These are phyloP conservation scores for Asobara japonica DNA, from an alignment of 1,140 invertebrate species.

Conservation along the genomic window DNA sequence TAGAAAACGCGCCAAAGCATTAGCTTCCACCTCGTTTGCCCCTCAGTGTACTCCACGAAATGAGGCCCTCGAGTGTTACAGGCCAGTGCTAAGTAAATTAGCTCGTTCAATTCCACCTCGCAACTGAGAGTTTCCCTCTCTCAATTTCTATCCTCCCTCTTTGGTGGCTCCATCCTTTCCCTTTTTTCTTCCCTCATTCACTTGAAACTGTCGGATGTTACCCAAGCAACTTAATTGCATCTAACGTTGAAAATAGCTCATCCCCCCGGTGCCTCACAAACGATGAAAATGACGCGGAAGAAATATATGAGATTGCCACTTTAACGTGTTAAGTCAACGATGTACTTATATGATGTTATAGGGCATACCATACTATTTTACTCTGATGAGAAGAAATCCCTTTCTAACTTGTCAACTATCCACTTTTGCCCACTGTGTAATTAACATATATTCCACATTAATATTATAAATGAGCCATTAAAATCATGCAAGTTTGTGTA, in stretches of 20 bases:
- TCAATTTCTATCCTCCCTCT: neutral
- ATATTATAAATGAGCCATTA: neutral
- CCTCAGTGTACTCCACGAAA: neutral
- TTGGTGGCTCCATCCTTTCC: neutral
- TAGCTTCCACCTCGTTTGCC: slow-evolving; percentile 22
- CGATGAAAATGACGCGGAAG: neutral
- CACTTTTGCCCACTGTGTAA: neutral
- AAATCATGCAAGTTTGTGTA: neutral
- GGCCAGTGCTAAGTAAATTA: slow-evolving; percentile 28
- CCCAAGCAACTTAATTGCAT: slow-evolving; percentile 7
- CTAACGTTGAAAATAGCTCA: slow-evolving; percentile 13
- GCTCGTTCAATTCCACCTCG: slow-evolving; percentile 23
- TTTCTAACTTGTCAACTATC: neutral
- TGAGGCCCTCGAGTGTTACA: slow-evolving; percentile 28
- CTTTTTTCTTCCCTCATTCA: neutral
- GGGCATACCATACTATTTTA: neutral
- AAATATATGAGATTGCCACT: neutral
- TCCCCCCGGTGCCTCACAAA: neutral
- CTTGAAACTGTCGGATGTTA: neutral
- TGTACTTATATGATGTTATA: neutral
- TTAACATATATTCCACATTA: slow-evolving; percentile 7
- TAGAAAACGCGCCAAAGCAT: slow-evolving; percentile 14
- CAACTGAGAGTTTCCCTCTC: slow-evolving; percentile 1
- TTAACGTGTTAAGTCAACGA: neutral
- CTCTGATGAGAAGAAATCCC: neutral